Base-by-base conservation (phyloP, 2,888 invertebrate species). In the Morpho helenor region DNA sequence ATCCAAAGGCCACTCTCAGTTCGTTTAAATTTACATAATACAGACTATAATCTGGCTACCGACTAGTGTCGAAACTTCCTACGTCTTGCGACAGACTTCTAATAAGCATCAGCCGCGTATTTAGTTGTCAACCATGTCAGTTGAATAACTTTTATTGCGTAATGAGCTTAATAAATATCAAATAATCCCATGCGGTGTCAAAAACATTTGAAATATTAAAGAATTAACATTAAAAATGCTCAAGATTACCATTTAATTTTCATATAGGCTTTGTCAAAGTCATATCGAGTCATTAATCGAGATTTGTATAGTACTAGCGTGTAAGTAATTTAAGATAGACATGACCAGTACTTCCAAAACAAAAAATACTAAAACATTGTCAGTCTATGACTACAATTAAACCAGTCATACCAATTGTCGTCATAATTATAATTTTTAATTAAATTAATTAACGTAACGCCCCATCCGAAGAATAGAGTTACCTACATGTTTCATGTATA, bases 141-240 rank as follows among this genome's bases (percentile, higher is more conserved):
- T 87, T 84, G 79, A 74, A 85, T 87, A 87, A 88, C 82, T 61
- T 64, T 74, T 66, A 71, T 87, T 87, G 80, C 71, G 80, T 80
- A 87, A 87, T 76, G 70, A 65, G 67, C 74, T 76, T 75, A 53
- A 71, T 70, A 66, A 68, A 70, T 66, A 68, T 66, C 63, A 63
- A 62, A 62, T 66, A 65, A 66, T 67, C 62, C 62, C 52, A 61
- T 62, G 44, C 45, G 60, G 57, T 66, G 65, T 66, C 63, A 64
- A 47, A 60, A 58, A 59, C 43, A 42, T 57, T 50, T 65, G 52
- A 62, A 57, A 63, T 66, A 63, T 65, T 58, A 57, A 44, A 45
- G 49, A 56, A 62, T 60, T 66, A 64, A 66, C 56, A 62, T 63
- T 65, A 60, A 61, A 63, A 58, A 54, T 8, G 22, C 10, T 47